phyloP scores from a whole-genome alignment of 2,888 invertebrate genomes.

The Serrognathus titanus region DNA sequence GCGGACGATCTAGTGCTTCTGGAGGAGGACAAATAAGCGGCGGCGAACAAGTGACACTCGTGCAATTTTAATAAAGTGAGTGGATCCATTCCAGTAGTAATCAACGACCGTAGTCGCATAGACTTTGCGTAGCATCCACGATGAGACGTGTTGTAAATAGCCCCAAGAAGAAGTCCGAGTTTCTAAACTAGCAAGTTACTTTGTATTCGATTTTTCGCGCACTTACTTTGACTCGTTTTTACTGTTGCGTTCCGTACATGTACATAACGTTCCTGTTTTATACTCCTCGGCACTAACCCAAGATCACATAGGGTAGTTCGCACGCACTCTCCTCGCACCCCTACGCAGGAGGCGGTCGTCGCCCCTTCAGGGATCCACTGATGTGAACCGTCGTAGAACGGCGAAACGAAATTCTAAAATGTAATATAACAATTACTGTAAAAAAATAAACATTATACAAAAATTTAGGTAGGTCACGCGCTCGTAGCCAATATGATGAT shows the following conservation, averaged over 20 bases:
- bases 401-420: constrained; percentile 52
- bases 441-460: constrained; percentile 40
- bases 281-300: constrained; percentile 31
- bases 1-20: constrained; percentile 89
- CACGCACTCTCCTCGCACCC: constrained; percentile 35
- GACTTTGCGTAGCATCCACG: constrained; percentile 34
- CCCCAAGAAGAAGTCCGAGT: constrained; percentile 14
- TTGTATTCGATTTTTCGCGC: constrained; percentile 1
- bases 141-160: constrained; percentile 38
- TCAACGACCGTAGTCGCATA: constrained; percentile 36
- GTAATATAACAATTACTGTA: constrained; percentile 45
- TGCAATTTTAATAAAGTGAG: constrained; percentile 37
- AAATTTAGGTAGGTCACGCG: constrained; percentile 43
- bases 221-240: neutral
- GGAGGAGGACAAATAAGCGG: constrained; percentile 61
- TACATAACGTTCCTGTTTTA: constrained; percentile 32
- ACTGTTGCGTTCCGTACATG: constrained; percentile 19
- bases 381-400: constrained; percentile 27
- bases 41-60: constrained; percentile 34
- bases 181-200: constrained; percentile 6
- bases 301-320: constrained; percentile 37
- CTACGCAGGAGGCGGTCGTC: constrained; percentile 22
- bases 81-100: constrained; percentile 36
- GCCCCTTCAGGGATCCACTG: constrained; percentile 37
- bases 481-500: constrained; percentile 41